These are phyloP conservation scores for Odobenus rosmarus DNA, from an alignment of 2,113 vertebrate genomes.

Conservation along the genomic window DNA sequence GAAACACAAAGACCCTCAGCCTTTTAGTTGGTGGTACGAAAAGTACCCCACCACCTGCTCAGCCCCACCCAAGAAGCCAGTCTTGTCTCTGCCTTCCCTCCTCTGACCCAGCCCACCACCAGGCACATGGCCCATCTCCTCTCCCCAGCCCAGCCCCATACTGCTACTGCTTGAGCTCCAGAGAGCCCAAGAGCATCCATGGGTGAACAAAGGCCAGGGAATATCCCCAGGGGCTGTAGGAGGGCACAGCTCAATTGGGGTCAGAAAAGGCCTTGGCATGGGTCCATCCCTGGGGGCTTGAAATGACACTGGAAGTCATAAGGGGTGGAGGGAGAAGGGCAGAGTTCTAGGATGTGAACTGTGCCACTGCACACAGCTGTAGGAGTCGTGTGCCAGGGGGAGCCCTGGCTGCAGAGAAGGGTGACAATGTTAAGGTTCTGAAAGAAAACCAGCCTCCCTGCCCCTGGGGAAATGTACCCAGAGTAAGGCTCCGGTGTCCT, in stretches of 20 bases:
- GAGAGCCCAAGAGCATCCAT: neutral
- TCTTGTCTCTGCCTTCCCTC: neutral
- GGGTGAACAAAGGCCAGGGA: neutral
- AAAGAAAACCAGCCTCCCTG: neutral
- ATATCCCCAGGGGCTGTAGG: neutral
- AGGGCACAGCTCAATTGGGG: neutral
- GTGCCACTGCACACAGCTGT: too few relatives aligned
- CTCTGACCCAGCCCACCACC: neutral
- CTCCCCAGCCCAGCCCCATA: neutral
- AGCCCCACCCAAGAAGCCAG: neutral
- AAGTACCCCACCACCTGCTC: neutral
- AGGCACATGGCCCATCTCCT: neutral
- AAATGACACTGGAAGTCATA: slow-evolving; percentile 5
- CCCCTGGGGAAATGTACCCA: neutral
- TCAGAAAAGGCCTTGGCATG: neutral
- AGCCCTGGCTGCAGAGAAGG: neutral
- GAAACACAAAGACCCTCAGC: neutral
- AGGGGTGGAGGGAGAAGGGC: neutral
- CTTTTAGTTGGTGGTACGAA: neutral
- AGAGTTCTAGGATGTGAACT: neutral
- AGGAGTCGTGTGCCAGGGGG: neutral
- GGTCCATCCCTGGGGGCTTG: neutral
- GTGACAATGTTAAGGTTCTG: neutral
- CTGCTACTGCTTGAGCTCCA: neutral
- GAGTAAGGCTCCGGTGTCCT: neutral